Base-by-base conservation (phyloP, 2,113 vertebrate species). In the Ptychochromis oligacanthus region DNA sequence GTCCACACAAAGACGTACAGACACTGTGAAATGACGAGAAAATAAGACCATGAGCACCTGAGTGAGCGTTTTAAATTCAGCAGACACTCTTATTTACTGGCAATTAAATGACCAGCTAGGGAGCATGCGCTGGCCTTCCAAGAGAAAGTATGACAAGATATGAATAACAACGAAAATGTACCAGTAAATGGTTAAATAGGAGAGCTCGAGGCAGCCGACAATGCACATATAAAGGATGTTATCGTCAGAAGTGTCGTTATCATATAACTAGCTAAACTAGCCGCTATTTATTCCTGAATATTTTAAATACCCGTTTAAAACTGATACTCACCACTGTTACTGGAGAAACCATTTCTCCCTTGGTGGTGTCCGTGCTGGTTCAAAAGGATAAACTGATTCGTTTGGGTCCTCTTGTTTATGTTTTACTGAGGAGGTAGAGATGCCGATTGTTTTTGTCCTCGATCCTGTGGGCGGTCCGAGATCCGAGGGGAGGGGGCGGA, bases 321-420 rank as follows among this genome's bases (percentile, higher is more conserved):
- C 13, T 5, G 36, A 36, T 36, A 94, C 96, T 95, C 80, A 96
- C 96, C 93, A 96, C 96, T 40, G 95, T 95, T 12, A 95, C 95
- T 38, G 96, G 96, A 62, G 96, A 96, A 79, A 96, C 96, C 96
- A 96, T 96, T 11, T 93, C 89, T 92, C 87, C 72, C 54, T 88
- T 38, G 8, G 26, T 36, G 75, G 18, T 40, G 57, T 79, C 56
- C 43, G 43, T 24, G 56, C 26, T 38, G 22, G 3, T 57, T 3
- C 20, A 34, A 74, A 34, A 28, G 1, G 12, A 11, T 74, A 14
- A 17, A 40, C 31, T 22, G 59, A 46, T 10, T 49, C 24, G 65
- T 26, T 26, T 1, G 2, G 5, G 12, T 85, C 28, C 52, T 57
- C 24, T 75, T 77, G 75, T 91, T 80, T 88, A 6, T 67, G 55